Conservation (phyloP, 2,113 vertebrate genomes). For the Garra rufa region DNA sequence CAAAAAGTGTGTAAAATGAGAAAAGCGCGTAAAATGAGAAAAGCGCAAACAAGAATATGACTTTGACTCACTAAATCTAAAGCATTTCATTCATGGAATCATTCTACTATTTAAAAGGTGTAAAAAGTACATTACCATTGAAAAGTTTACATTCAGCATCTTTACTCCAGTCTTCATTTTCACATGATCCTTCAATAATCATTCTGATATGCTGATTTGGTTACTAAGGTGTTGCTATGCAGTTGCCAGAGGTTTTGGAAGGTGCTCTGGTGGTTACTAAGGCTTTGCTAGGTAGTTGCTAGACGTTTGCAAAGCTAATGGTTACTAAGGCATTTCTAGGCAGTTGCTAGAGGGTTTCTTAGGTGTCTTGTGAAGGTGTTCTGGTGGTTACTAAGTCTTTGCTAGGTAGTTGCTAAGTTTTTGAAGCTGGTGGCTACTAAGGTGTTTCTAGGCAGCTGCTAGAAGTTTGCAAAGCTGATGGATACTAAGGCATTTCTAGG, state of each 20-base stretch:
- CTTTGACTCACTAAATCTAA: background rate
- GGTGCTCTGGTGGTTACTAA: no score
- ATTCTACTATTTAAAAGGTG: background rate
- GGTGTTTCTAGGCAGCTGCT: no score
- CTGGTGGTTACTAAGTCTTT: background rate
- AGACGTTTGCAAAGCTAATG: background rate
- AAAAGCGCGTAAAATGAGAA: background rate
- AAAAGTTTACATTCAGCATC: no score
- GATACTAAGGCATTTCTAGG: background rate
- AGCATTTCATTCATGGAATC: background rate
- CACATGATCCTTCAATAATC: no score
- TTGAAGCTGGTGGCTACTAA: no score
- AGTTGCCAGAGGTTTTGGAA: background rate
- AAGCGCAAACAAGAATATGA: background rate
- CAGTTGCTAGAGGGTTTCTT: background rate
- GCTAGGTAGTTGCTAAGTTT: background rate
- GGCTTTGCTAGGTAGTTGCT: no score
- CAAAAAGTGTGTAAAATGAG: background rate
- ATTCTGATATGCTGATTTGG: background rate
- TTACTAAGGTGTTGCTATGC: background rate
- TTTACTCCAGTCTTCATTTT: no score
- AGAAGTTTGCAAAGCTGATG: background rate
- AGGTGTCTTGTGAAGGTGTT: background rate
- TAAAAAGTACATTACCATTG: background rate
- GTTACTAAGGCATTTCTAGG: background rate